Conservation (phyloP, 2,888 invertebrate species). For the Platerodrilus igneus region DNA sequence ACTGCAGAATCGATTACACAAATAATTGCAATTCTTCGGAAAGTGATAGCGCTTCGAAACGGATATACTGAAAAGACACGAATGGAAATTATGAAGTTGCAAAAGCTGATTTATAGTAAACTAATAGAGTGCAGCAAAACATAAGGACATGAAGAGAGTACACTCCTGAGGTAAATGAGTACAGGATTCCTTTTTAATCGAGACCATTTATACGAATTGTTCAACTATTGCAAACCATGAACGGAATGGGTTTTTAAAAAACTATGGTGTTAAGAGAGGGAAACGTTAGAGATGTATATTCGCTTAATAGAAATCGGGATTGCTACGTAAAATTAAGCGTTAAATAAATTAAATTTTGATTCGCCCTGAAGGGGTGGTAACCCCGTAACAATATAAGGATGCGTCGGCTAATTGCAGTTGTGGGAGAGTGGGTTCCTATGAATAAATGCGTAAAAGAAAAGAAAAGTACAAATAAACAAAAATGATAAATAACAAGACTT, state of each 20-base stretch:
- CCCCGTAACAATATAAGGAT: too few relatives aligned
- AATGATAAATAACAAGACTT: too few relatives aligned
- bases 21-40: constrained; percentile 20
- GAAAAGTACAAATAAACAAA: too few relatives aligned
- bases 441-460: too few relatives aligned
- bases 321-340: too few relatives aligned
- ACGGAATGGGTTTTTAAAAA: background rate
- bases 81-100: constrained; percentile 50
- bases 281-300: too few relatives aligned
- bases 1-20: constrained; percentile 15
- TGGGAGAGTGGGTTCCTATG: too few relatives aligned
- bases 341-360: too few relatives aligned
- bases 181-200: constrained; percentile 48
- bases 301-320: too few relatives aligned
- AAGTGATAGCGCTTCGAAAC: constrained; percentile 35
- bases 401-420: too few relatives aligned
- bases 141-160: constrained; percentile 43
- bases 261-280: too few relatives aligned
- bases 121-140: constrained; percentile 49
- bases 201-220: constrained; percentile 44
- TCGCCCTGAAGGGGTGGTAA: too few relatives aligned
- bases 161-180: constrained; percentile 49
- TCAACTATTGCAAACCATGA: background rate
- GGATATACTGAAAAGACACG: constrained; percentile 46
- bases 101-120: constrained; percentile 51